Percentiles rank a stretch among this genome's conserved stretches.
Conservation (phyloP, 2,113 vertebrate species). For the Otocyon megalotis region DNA sequence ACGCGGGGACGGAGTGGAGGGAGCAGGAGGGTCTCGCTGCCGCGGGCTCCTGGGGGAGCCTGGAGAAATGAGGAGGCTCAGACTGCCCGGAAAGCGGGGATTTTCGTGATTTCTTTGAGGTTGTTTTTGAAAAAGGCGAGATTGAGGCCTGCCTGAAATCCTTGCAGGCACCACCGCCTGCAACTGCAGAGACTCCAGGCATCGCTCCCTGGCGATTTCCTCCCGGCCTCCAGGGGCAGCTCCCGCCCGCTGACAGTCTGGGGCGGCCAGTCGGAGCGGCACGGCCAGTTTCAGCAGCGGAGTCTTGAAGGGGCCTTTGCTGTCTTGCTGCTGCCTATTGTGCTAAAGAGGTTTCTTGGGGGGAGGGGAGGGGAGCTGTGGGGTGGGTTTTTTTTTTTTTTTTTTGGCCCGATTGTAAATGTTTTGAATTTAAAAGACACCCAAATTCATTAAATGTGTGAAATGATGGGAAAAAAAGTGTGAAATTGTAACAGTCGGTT, state of each 20-base stretch:
- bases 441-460: conserved; percentile 89
- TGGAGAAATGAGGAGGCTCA: neutral
- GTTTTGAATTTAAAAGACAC: conserved; percentile 86
- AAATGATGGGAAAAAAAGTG: conserved; percentile 90
- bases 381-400: conserved; percentile 60
- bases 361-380: neutral
- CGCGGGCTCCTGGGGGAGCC: neutral
- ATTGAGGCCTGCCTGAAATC: neutral
- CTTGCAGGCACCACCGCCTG: neutral
- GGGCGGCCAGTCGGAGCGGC: neutral
- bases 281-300: neutral
- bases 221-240: neutral
- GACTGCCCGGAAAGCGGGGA: neutral
- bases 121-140: neutral
- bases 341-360: conserved; percentile 35
- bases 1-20: neutral
- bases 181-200: neutral
- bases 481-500: conserved; percentile 91
- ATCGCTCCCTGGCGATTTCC: neutral
- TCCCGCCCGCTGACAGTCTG: neutral
- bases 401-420: conserved; percentile 79
- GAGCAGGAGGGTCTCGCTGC: no score
- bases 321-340: conserved; percentile 70
- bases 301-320: conserved; percentile 56
- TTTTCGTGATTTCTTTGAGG: neutral